Base-by-base conservation (phyloP, 2,797 vertebrate species). In the Coluber constrictor region DNA sequence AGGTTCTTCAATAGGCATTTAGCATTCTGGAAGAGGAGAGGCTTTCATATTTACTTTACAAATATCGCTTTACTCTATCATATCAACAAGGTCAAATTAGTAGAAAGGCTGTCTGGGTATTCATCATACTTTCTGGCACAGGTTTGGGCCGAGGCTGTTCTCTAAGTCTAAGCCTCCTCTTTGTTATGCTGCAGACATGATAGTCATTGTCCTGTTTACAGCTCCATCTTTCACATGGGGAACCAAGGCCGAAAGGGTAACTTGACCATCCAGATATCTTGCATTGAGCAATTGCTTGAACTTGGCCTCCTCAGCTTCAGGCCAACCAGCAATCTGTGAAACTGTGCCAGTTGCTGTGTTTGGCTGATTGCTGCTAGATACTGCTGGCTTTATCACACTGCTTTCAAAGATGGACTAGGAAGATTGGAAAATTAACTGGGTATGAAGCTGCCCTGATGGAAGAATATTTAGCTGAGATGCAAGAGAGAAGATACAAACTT, bases 31-130 rank as follows among this genome's bases (percentile, higher is more conserved):
- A 92, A 92, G 54, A 56, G 70, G 32, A 94, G 93, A 37, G 18
- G 5, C 91, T 95, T 95, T 94, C 91, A 89, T 55, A 43, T 32
- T 57, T 92, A 88, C 92, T 95, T 95, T 16, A 91, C 93, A 95
- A 91, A 79, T n/a, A 5, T 66, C 56, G 47, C 11, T 89, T 83
- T 54, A 15, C 27, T 51, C 87, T 86, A 27, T 91, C 90, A 91
- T 63, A 93, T 91, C 90, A 93, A 63, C 93, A 93, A 89, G 90
- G 90, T 93, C 86, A 93, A 32, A 91, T 89, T 91, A 91, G 87
- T 47, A 47, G 70, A 89, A 93, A 93, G 25, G 57, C 87, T 18
- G 32, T 7, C 23, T 89, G 51, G n/a, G 18, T 89, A 91, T 89
- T 63, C 54, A 55, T 54, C 63, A 91, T 4, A 60, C 37, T n/a